Conservation (phyloP, 1,140 invertebrate species). For the Ceratitis capitata region DNA sequence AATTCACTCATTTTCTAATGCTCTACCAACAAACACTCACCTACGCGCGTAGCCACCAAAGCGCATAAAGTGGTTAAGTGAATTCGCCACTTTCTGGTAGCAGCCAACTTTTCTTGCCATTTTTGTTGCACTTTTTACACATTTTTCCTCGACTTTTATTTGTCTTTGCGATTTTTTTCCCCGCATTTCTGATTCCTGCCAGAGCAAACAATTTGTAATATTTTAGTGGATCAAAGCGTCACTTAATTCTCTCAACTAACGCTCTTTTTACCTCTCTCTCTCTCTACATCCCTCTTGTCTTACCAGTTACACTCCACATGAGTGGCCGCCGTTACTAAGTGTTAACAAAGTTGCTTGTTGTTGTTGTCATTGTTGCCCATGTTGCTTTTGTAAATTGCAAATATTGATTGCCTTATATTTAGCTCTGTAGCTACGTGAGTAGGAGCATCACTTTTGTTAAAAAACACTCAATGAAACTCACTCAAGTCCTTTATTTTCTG, state of each 20-base stretch:
- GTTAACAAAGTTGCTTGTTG: not conserved
- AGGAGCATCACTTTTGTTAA: not conserved
- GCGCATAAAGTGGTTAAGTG: slow-evolving; percentile 12
- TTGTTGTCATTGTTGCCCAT: not conserved
- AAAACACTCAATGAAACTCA: slow-evolving; percentile 13
- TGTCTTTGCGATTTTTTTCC: not conserved
- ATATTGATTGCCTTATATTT: slow-evolving; percentile 15
- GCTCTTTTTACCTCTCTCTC: not conserved
- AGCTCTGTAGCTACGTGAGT: not conserved
- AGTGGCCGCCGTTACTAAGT: not conserved
- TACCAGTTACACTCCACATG: not conserved
- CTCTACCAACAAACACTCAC: not conserved
- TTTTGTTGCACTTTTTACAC: not conserved
- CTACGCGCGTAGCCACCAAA: not conserved
- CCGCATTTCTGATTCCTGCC: not conserved
- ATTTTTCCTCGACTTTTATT: not conserved
- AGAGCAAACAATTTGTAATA: slow-evolving; percentile 11
- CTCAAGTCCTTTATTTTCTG: not conserved
- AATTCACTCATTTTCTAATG: not conserved
- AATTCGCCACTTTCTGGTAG: slow-evolving; percentile 4
- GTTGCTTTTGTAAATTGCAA: not conserved
- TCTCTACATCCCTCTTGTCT: not conserved
- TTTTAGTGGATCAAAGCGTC: not conserved
- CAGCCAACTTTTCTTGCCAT: not conserved
- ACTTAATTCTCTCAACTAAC: not conserved